Evolutionary conservation across 2,888 invertebrate species (phyloP).

Genomic region (Platycheirus rosarum): DNA sequence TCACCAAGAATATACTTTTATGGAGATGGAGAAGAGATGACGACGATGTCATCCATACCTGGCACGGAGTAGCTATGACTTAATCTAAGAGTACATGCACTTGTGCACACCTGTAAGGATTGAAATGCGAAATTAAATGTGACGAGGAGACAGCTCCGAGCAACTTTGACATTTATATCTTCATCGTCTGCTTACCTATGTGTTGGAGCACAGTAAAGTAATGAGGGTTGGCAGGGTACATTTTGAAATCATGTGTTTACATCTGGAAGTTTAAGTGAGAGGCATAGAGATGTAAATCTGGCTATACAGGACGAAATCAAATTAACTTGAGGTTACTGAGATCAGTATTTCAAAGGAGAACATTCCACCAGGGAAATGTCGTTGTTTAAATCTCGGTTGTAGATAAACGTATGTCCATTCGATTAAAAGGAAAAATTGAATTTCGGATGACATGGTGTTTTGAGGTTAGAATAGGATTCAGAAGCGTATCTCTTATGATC

Average conservation of each 20-base stretch:
- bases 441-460: too few species aligned
- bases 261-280: conserved; percentile 35
- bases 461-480: too few species aligned
- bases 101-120: conserved; percentile 48
- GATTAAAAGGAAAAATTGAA: not conserved
- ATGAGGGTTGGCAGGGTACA: conserved; percentile 36
- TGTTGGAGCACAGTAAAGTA: conserved; percentile 29
- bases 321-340: conserved; percentile 49
- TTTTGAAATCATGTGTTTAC: conserved; percentile 50
- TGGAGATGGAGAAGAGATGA: too few species aligned
- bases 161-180: conserved; percentile 27
- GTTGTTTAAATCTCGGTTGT: not conserved
- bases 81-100: conserved; percentile 43
- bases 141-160: conserved; percentile 36
- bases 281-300: conserved; percentile 18
- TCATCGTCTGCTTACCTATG: conserved; percentile 9
- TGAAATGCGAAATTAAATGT: conserved; percentile 56
- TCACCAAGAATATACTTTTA: conserved; percentile 43
- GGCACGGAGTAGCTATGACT: conserved; percentile 38
- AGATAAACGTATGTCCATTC: not conserved
- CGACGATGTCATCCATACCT: conserved; percentile 30
- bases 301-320: conserved; percentile 36
- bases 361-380: not conserved
- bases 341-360: not conserved
- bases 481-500: too few species aligned